A percentile compares a stretch with the other conserved stretches of the same genome.
phyloP scores from a whole-genome alignment of 2,888 invertebrate species.

The Diplolepis rosae region DNA sequence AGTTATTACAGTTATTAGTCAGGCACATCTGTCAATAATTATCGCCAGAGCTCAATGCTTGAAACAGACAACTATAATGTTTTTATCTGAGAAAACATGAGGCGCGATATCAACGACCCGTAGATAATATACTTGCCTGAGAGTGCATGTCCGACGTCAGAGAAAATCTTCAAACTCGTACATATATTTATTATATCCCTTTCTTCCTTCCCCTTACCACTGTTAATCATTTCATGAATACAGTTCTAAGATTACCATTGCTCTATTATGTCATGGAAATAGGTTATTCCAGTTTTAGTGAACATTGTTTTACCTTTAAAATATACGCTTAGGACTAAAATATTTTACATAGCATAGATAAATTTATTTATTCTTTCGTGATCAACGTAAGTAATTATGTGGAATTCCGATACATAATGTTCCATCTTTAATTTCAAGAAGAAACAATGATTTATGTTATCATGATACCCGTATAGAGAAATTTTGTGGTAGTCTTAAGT shows the following conservation, averaged over 20 bases:
- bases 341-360: neutral
- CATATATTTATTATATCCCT: constrained; percentile 19
- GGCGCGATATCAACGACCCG: constrained; percentile 29
- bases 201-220: too few species aligned
- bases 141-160: constrained; percentile 27
- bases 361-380: too few species aligned
- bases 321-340: neutral
- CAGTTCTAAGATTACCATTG: neutral
- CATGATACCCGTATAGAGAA: too few species aligned
- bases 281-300: neutral
- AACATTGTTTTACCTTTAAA: neutral
- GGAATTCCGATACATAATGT: too few species aligned
- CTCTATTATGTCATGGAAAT: neutral
- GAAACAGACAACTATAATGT: constrained; percentile 13
- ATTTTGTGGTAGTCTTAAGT: too few species aligned
- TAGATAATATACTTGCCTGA: constrained; percentile 22
- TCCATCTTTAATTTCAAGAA: too few species aligned
- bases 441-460: too few species aligned
- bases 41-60: constrained; percentile 12
- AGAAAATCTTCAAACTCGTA: constrained; percentile 19
- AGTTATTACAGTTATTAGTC: constrained; percentile 15
- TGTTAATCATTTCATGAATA: constrained; percentile 5
- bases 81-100: constrained; percentile 27
- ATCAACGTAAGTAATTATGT: too few species aligned
- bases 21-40: constrained; percentile 26